Evolutionary conservation across 92 coral and sea anemone genomes (phyloP), one percentile per base, ranked within the genome.

Genomic region (Zoanthus gigantus): DNA sequence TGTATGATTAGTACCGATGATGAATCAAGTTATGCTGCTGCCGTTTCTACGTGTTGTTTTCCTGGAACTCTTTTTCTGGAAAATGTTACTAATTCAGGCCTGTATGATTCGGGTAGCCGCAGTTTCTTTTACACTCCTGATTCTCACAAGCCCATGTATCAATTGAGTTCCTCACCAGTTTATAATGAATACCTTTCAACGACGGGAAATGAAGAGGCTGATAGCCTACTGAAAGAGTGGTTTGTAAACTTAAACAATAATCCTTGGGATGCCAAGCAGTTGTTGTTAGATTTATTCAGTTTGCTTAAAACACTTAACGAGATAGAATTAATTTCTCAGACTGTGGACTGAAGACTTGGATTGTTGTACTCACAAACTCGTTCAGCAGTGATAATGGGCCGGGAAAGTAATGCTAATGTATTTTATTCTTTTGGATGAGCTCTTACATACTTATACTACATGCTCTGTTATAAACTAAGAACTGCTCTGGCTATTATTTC

Each of bases 131-230:
- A 85, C 66, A 71, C 92, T 29, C 89, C 86, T 6, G 89, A 90
- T 71, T 90, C 92, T 90, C 92, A 85, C 73, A 90, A 90, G 86
- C 89, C 92, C 9, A 52, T 17, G 89, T 90, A 85, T 85, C 74
- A 90, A 44, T 65, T 90, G 12, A 90, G 92, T 23, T 85, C 82
- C 13, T 85, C 87, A 3, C 92, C 92, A 68, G 76, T 69, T 30
- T 85, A 42, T 90, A 65, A 90, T 78, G 72, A 45, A 4, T n/a
- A 67, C 47, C 89, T 90, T 14, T 29, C 53, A 54, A 85, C 92
- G 44, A 85, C 92, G 44, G 89, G 89, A 30, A 34, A 58, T 45
- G 67, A 71, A 53, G 89, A 85, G 46, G 92, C 86, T 90, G 92
- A 90, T 53, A 10, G 46, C 42, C 31, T 31, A 1, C 18, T 90